Conservation (phyloP, 1,140 invertebrate species). For the Papilio xuthus region DNA sequence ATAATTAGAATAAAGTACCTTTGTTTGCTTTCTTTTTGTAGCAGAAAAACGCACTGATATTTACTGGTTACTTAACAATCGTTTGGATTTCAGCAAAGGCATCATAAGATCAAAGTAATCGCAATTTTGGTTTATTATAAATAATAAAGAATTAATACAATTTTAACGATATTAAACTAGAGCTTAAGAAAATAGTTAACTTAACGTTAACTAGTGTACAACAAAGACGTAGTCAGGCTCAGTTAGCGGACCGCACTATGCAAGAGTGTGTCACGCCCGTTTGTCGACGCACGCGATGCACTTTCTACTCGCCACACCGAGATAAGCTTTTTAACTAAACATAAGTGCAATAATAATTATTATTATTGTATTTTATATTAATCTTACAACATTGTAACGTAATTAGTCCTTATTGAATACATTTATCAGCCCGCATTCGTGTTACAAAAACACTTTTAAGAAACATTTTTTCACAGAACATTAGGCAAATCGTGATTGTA, state of each 20-base stretch:
- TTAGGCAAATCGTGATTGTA: slow-evolving; percentile 25
- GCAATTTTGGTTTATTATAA: too few relatives aligned
- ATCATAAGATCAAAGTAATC: too few relatives aligned
- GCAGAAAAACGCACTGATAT: neutral
- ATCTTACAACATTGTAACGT: neutral
- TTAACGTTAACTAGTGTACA: neutral
- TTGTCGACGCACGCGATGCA: slow-evolving; percentile 11
- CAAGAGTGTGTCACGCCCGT: neutral
- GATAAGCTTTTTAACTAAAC: neutral
- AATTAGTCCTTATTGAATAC: neutral
- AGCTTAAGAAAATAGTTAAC: neutral
- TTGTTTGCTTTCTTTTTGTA: slow-evolving; percentile 4
- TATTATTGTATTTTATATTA: neutral
- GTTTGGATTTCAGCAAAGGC: too few relatives aligned
- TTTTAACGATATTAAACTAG: too few relatives aligned
- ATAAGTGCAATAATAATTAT: neutral
- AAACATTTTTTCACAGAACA: slow-evolving; percentile 21
- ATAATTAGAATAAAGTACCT: slow-evolving; percentile 6
- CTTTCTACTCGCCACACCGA: slow-evolving; percentile 19
- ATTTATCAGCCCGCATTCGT: slow-evolving; percentile 8
- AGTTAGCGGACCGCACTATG: neutral
- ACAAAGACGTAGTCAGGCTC: neutral
- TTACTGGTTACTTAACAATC: too few relatives aligned
- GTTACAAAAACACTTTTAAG: slow-evolving; percentile 1
- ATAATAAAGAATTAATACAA: too few relatives aligned